Base-by-base conservation (phyloP, 2,797 vertebrate genomes). In the Tarsius wallacei region DNA sequence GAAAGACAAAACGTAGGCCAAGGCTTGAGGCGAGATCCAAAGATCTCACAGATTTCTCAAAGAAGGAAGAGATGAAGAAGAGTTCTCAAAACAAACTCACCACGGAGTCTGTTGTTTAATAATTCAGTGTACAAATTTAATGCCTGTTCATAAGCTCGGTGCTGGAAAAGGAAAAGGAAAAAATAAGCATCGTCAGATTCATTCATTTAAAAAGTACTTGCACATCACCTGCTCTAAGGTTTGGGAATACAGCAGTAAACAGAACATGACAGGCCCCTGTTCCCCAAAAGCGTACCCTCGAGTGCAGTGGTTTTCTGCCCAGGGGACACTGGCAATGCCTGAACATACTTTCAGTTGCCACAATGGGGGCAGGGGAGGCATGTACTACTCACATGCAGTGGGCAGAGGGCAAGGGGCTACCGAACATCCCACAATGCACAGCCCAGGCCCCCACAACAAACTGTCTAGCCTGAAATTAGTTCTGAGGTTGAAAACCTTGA, bases 51-150 rank as follows among this genome's bases (percentile, higher is more conserved):
- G 61, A 70, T 33, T 89, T 22, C 12, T 47, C 8, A 70, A 36
- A 86, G 61, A 87, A 78, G 15, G 15, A 36, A 90, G 3, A 21
- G 7, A n/a, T 8, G 13, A 3, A 76, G 12, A 4, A 47, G 2
- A 36, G 0, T 49, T 68, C 47, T 55, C n/a, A 31, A 80, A 88
- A 92, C 33, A 93, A n/a, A 95, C 99, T 99, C 95, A 99, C 99
- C 99, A 0, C 59, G 99, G 80, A 99, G 97, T 85, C 99, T 99
- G 98, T 99, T 99, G 98, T 99, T 99, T 59, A 99, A 97, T 98
- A 99, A 93, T 80, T 99, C 99, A 0, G 98, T 98, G 96, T 99
- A 99, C 78, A 98, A 80, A 87, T 98, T 98, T 87, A 99, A 99
- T 1, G 99, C 99, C 97, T 99, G 99, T 13, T 28, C 11, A 28